A percentile compares a stretch with the other conserved stretches of the same genome.
These are phyloP conservation scores for Agapostemon virescens DNA, from an alignment of 2,888 invertebrate genomes.

Conservation along the genomic window DNA sequence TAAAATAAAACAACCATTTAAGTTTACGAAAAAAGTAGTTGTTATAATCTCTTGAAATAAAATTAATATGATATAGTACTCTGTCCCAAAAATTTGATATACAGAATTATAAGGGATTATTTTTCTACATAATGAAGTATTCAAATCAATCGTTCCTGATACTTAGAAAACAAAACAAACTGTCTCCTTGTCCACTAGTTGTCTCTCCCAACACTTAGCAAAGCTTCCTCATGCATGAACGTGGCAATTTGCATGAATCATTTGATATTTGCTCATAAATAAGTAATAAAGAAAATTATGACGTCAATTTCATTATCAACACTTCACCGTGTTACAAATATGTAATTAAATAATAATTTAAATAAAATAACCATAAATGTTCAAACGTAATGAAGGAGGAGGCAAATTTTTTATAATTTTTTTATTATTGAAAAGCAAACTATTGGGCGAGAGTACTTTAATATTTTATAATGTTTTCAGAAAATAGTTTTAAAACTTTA, in stretches of 20 bases:
- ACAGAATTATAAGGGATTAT: not conserved
- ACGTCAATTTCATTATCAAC: not conserved
- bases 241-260: not conserved
- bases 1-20: not conserved
- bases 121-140: not conserved
- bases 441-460: not conserved
- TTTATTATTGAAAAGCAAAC: no score
- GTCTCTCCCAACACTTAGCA: no score
- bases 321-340: not conserved
- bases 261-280: not conserved
- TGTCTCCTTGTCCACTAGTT: no score
- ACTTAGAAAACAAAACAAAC: not conserved
- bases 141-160: not conserved
- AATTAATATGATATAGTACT: not conserved
- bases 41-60: not conserved
- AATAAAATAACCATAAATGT: not conserved
- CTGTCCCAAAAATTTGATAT: not conserved
- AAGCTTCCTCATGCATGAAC: no score
- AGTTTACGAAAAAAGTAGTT: not conserved
- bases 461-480: not conserved
- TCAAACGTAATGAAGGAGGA: not conserved
- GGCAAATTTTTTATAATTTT: no score
- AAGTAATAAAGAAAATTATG: not conserved
- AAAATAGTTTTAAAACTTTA: slow-evolving; percentile 7
- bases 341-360: not conserved